phyloP scores from a whole-genome alignment of 2,888 invertebrate genomes.

The Ptycholaimellus sp. region DNA sequence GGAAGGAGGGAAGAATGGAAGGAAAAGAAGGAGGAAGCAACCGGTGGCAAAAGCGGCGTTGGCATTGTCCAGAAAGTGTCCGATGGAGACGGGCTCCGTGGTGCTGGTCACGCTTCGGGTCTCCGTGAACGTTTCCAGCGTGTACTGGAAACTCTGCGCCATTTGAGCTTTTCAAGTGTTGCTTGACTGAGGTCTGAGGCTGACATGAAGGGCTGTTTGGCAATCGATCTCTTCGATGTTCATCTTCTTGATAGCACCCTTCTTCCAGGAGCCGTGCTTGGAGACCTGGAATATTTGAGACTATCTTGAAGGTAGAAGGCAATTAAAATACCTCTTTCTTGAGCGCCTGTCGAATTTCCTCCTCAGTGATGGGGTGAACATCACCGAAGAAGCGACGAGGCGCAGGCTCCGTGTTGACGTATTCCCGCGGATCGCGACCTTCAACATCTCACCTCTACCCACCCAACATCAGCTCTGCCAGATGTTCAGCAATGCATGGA shows the following conservation, averaged over 20 bases:
- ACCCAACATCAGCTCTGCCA: too few relatives aligned
- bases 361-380: conserved; percentile 16
- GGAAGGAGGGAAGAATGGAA: background rate
- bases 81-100: conserved; percentile 14
- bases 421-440: too few relatives aligned
- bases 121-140: conserved; percentile 23
- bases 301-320: too few relatives aligned
- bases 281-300: too few relatives aligned
- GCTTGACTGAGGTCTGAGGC: too few relatives aligned
- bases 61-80: conserved; percentile 7
- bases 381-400: conserved; percentile 14
- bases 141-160: conserved; percentile 17
- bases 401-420: too few relatives aligned
- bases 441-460: too few relatives aligned
- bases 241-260: conserved; percentile 18
- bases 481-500: too few relatives aligned
- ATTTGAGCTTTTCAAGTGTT: too few relatives aligned
- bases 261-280: conserved; percentile 14
- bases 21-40: too few relatives aligned
- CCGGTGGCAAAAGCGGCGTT: background rate
- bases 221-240: conserved; percentile 15
- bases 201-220: background rate
- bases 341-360: conserved; percentile 19
- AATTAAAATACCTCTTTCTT: conserved; percentile 11
- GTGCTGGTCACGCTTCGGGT: conserved; percentile 16